Evolutionary conservation across 1,140 invertebrate genomes (phyloP).

Genomic region (Thaumetopoea pityocampa): DNA sequence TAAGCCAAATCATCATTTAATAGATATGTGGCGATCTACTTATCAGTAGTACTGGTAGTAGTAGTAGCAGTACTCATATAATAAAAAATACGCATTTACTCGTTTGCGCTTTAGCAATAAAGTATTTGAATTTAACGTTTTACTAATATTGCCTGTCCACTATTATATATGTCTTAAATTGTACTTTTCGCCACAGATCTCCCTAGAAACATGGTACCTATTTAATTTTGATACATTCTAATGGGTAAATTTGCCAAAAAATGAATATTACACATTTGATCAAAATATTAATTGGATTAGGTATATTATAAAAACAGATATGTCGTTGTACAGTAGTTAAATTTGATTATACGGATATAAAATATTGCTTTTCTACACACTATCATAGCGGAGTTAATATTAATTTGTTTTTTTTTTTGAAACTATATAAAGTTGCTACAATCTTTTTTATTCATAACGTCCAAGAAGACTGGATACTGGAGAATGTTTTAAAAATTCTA

Average conservation of each 20-base stretch:
- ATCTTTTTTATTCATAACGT: slow-evolving; percentile 34
- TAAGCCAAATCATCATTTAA: too few species aligned
- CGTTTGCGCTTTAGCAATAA: too few species aligned
- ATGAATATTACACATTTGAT: slow-evolving; percentile 35
- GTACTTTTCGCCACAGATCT: slow-evolving; percentile 3
- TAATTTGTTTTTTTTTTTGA: slow-evolving; percentile 42
- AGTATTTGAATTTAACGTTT: too few species aligned
- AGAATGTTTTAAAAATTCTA: slow-evolving; percentile 53
- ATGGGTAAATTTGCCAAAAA: slow-evolving; percentile 49
- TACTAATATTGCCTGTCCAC: too few species aligned
- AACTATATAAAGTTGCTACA: slow-evolving; percentile 45
- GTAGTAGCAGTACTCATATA: too few species aligned
- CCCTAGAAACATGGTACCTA: slow-evolving; percentile 8
- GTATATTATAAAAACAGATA: slow-evolving; percentile 67
- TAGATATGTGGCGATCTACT: too few species aligned
- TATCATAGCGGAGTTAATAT: slow-evolving; percentile 51
- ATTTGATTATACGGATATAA: slow-evolving; percentile 50
- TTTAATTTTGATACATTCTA: slow-evolving; percentile 27
- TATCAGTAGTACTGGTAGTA: too few species aligned
- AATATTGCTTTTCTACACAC: slow-evolving; percentile 66
- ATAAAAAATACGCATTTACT: too few species aligned
- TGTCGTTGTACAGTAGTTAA: slow-evolving; percentile 54
- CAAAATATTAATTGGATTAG: slow-evolving; percentile 36
- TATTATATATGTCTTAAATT: too few species aligned
- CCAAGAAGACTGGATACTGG: slow-evolving; percentile 53